Evolutionary conservation across 2,797 vertebrate species (phyloP).

Genomic region (Notoglanidium macrostoma): DNA sequence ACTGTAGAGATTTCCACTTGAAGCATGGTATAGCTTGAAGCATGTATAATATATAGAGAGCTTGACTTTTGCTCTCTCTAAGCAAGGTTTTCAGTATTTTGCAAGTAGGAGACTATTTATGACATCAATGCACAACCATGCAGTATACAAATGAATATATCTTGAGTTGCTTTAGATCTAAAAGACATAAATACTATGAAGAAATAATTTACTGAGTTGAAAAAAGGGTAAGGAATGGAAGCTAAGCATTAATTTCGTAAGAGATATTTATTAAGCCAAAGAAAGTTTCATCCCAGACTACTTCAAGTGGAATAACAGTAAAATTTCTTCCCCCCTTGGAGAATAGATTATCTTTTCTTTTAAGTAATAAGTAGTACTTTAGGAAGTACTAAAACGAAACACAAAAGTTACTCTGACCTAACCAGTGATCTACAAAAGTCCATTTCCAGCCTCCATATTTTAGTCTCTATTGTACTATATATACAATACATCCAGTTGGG

Average conservation of each 20-base stretch:
- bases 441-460: neutral
- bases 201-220: neutral
- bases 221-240: neutral
- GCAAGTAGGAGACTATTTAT: neutral
- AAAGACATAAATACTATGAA: neutral
- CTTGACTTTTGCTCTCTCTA: conserved; percentile 6
- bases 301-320: neutral
- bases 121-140: neutral
- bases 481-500: neutral
- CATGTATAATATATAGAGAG: neutral
- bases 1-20: neutral
- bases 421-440: neutral
- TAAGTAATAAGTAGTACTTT: neutral
- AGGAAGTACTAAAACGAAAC: neutral
- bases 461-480: neutral
- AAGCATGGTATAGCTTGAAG: neutral
- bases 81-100: no score
- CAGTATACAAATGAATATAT: neutral
- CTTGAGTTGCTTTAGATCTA: neutral
- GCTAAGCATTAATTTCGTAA: neutral
- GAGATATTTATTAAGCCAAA: neutral
- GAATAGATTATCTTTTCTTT: neutral
- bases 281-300: neutral
- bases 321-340: neutral
- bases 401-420: neutral